Evolutionary conservation across 2,113 vertebrate species (phyloP).

Genomic region (Poecilia latipinna): DNA sequence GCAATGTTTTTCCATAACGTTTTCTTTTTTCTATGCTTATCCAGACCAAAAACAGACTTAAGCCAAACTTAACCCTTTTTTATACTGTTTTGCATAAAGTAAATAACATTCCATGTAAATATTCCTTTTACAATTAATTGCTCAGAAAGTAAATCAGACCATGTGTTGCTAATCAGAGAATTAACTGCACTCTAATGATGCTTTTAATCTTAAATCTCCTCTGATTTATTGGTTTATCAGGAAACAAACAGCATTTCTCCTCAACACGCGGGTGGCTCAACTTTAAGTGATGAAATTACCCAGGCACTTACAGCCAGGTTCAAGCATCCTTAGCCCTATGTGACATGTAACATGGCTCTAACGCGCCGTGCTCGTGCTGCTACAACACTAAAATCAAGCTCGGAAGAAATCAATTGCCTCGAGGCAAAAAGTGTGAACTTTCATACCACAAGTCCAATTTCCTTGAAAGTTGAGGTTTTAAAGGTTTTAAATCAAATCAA

Average conservation of each 20-base stretch:
- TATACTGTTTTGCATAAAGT: background rate
- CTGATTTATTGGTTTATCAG: background rate
- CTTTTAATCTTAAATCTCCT: background rate
- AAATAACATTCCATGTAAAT: background rate
- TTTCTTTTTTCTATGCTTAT: background rate
- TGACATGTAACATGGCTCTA: conserved; percentile 47
- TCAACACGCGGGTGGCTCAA: background rate
- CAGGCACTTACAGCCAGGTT: conserved; percentile 17
- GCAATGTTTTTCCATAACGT: background rate
- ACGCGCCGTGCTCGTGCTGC: conserved; percentile 34
- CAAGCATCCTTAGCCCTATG: conserved; percentile 28
- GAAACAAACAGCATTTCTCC: background rate
- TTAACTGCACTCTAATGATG: background rate
- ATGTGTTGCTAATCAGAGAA: background rate
- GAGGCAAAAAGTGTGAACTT: conserved; percentile 72
- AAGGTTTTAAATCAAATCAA: conserved; percentile 75
- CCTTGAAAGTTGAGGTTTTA: conserved; percentile 72
- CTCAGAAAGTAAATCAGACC: background rate
- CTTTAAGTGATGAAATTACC: conserved; percentile 15
- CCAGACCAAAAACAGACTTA: no score
- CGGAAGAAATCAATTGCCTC: conserved; percentile 71
- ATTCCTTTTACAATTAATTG: background rate
- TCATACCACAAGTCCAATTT: conserved; percentile 76
- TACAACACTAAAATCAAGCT: conserved; percentile 59
- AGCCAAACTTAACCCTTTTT: background rate